Evolutionary conservation across 2,797 vertebrate species (phyloP), one percentile per base, ranked within the genome.

Genomic region (Sebastes baramenuke): DNA sequence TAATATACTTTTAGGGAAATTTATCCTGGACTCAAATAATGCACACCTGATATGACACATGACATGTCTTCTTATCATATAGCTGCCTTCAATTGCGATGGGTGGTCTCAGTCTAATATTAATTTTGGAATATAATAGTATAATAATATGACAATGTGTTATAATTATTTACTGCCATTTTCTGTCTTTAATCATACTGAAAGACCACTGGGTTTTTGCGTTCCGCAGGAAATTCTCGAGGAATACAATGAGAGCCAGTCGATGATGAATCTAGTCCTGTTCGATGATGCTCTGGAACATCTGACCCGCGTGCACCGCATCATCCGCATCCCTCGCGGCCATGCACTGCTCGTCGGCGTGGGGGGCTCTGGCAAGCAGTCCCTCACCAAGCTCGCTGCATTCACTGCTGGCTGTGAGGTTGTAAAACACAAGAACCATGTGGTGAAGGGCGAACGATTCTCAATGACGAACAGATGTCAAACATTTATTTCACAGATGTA

Each of bases 361-460:
- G 98, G 97, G 0, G 98, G 98, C 75, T 99, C 98, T 0, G 98
- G 99, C 36, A 99, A 98, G 86, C 98, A 98, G 91, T 99, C 97
- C 1, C 95, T 99, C 11, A 95, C 98, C 0, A 97, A 94, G 73
- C 95, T 99, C 14, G 98, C 97, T 10, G 97, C 98, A 29, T 97
- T 96, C 64, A 93, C 97, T 3, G 98, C 98, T 0, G 96, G 96
- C 49, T 99, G 89, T 60, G 97, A 99, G 97, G 99, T 99, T 70
- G 90, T 84, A 16, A 70, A 81, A 77, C 11, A 49, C 11, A 64
- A 73, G 3, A 54, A 22, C 18, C 3, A 24, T 66, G 66, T 74
- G 29, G 9, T 10, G 7, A 62, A 75, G 55, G 29, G 13, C 14
- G 76, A 58, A 61, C 29, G 4, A 65, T 6, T 55, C 12, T 59